Base-by-base conservation (phyloP, 2,113 vertebrate genomes). In the Uropsilus gracilis region DNA sequence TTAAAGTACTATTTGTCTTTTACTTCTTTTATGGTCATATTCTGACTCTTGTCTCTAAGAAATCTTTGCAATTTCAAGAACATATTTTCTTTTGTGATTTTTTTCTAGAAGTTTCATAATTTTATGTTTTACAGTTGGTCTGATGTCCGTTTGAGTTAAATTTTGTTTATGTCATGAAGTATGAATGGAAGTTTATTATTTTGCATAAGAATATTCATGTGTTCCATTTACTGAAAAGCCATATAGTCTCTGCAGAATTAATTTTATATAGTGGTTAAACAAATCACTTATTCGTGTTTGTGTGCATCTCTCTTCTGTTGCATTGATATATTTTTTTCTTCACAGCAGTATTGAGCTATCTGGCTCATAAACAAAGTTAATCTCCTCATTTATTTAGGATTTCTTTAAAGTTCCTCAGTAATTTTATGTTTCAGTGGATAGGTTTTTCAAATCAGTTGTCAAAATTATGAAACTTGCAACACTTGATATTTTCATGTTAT, bases 361-460 rank as follows among this genome's bases (percentile, higher is more conserved):
- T 42, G 57, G 34, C 22, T 28, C 30, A 50, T 48, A 7, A 90
- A 50, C 8, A 39, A 32, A 59, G 10, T 34, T 80, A 61, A 4
- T 42, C 42, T 92, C 85, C 63, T 80, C 17, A 82, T 37, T 81
- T 90, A 71, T 37, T 89, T 78, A 59, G 55, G 55, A 24, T 42
- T 22, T 78, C 24, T 95, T 73, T 39, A 68, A 37, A 18, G 81
- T 89, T 44, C 76, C 7, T 32, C 34, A 78, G 44, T 30, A 80
- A 28, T 64, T 32, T 83, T 50, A 46, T 55, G 26, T 68, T 86
- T 92, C 28, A 63, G 30, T 34, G 37, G 9, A 42, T 9, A 72
- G 46, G 2, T 83, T 42, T 90, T 87, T 90, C 34, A 34, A 46
- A 88, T 93, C 37, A 91, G n/a, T 90, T 86, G 64, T 28, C 80